Conservation (phyloP, 2,888 invertebrate genomes). For the Pseudoips prasinana region DNA sequence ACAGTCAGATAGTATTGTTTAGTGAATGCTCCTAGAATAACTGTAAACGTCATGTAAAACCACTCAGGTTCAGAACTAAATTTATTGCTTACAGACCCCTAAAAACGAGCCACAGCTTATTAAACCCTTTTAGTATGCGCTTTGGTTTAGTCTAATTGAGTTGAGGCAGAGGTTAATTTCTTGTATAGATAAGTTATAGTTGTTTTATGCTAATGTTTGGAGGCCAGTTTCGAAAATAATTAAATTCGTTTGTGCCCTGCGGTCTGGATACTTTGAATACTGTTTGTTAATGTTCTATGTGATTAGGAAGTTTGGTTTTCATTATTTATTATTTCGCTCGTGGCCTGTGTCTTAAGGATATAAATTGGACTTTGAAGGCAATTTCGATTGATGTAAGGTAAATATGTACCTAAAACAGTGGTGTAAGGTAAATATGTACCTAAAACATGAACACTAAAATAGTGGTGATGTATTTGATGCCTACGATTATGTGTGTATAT, state of each 20-base stretch:
- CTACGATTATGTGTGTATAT: too few species aligned
- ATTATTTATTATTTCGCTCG: slow-evolving; percentile 23
- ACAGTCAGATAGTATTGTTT: too few species aligned
- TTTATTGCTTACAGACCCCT: slow-evolving; percentile 10
- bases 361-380: slow-evolving; percentile 20
- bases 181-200: slow-evolving; percentile 73
- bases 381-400: too few species aligned
- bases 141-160: slow-evolving; percentile 72
- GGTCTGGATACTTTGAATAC: slow-evolving; percentile 54
- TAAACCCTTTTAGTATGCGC: slow-evolving; percentile 76
- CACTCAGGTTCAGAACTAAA: too few species aligned
- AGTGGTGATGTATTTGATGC: too few species aligned
- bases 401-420: too few species aligned
- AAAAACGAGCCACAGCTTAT: slow-evolving; percentile 48
- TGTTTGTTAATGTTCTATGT: slow-evolving; percentile 67
- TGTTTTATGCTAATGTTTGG: slow-evolving; percentile 74
- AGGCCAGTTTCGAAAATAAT: slow-evolving; percentile 67
- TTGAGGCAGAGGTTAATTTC: slow-evolving; percentile 74
- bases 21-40: too few species aligned
- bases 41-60: too few species aligned
- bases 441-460: too few species aligned
- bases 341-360: slow-evolving; percentile 11
- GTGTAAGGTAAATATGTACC: too few species aligned
- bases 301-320: slow-evolving; percentile 61
- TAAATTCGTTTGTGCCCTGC: slow-evolving; percentile 68